These are phyloP conservation scores for Illadopsis cleaveri DNA, from an alignment of 2,113 vertebrate genomes.

Conservation along the genomic window DNA sequence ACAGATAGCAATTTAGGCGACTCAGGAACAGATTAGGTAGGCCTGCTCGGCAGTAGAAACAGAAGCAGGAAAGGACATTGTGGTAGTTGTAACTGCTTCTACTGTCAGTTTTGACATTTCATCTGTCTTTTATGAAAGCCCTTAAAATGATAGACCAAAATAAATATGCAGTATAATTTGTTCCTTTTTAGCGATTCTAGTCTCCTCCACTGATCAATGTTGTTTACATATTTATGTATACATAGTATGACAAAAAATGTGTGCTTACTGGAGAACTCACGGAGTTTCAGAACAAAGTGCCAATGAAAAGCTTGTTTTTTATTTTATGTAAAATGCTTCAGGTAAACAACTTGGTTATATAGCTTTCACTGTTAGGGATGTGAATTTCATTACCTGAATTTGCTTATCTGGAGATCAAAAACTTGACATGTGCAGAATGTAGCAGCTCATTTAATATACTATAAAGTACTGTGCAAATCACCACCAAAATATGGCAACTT, in stretches of 20 bases:
- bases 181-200: not conserved
- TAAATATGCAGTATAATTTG: not conserved
- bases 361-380: not conserved
- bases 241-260: not conserved
- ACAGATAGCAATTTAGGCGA: not conserved
- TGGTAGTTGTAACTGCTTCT: not conserved
- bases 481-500: constrained; percentile 44
- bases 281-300: not conserved
- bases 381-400: constrained; percentile 41
- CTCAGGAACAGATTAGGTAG: not conserved
- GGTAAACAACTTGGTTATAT: not conserved
- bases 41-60: not conserved
- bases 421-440: not conserved
- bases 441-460: constrained; percentile 32
- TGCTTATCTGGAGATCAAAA: constrained; percentile 49
- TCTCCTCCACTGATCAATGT: not conserved
- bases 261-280: not conserved
- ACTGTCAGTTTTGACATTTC: not conserved
- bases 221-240: not conserved
- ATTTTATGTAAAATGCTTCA: constrained; percentile 19
- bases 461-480: constrained; percentile 47
- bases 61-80: not conserved
- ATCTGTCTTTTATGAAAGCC: not conserved
- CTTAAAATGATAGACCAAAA: not conserved
- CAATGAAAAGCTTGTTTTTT: not conserved